Evolutionary conservation across 2,797 vertebrate species (phyloP).

Genomic region (Staurois parvus): DNA sequence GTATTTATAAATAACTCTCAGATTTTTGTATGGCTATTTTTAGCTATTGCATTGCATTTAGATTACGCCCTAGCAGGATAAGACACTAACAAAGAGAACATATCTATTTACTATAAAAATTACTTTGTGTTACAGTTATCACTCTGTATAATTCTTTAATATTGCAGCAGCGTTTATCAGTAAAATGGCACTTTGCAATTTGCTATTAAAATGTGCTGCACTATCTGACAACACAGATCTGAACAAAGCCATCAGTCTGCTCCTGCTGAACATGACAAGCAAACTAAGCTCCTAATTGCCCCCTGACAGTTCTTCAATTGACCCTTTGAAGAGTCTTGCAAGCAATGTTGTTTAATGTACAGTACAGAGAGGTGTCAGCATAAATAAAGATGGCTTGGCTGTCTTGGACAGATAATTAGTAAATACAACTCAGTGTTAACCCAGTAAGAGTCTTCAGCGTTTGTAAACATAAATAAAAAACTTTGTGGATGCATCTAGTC

Average conservation of each 20-base stretch:
- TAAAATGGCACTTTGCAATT: slow-evolving; percentile 17
- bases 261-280: slow-evolving; percentile 53
- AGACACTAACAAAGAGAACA: not conserved
- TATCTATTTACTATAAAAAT: not conserved
- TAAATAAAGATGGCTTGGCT: slow-evolving; percentile 50
- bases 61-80: too few relatives aligned
- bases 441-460: slow-evolving; percentile 7
- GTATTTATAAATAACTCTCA: too few relatives aligned
- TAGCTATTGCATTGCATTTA: too few relatives aligned
- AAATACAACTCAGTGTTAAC: slow-evolving; percentile 38
- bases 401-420: slow-evolving; percentile 47
- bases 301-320: slow-evolving; percentile 62
- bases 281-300: slow-evolving; percentile 62
- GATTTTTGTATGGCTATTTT: too few relatives aligned
- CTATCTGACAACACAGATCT: slow-evolving; percentile 46
- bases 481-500: not conserved
- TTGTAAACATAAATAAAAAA: not conserved
- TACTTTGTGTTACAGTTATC: slow-evolving; percentile 20
- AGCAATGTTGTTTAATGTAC: slow-evolving; percentile 59
- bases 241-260: slow-evolving; percentile 50
- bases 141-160: slow-evolving; percentile 8
- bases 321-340: slow-evolving; percentile 58
- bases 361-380: slow-evolving; percentile 57
- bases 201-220: slow-evolving; percentile 43
- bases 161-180: slow-evolving; percentile 12